Conservation (phyloP, 1,140 invertebrate species). For the Euura saliciscinereae region DNA sequence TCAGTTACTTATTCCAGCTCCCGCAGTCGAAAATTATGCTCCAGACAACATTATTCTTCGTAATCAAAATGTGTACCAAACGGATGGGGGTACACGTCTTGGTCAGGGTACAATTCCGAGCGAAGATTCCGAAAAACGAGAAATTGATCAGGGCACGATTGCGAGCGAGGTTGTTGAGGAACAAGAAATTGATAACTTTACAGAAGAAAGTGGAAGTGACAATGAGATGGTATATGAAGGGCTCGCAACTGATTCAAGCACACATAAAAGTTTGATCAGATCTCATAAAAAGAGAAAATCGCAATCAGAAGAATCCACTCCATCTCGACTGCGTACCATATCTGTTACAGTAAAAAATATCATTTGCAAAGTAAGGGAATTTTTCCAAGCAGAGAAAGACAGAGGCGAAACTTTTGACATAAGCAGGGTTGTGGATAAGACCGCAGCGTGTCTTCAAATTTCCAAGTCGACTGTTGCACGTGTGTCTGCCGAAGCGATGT, state of each 20-base stretch:
- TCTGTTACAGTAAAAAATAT: neutral
- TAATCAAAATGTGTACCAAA: neutral
- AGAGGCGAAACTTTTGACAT: neutral
- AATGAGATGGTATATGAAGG: neutral
- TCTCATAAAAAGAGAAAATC: neutral
- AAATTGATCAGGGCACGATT: neutral
- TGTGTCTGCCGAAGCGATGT: no score
- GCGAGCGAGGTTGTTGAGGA: neutral
- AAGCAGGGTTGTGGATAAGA: no score
- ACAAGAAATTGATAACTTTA: constrained; percentile 2
- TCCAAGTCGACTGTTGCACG: no score
- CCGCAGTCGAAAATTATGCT: neutral
- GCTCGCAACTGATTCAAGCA: neutral
- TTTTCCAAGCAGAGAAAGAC: no score
- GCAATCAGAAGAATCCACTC: neutral
- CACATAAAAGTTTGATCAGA: neutral
- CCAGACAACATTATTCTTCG: neutral
- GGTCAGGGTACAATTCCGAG: neutral
- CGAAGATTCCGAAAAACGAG: neutral
- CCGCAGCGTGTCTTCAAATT: no score
- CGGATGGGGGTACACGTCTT: neutral
- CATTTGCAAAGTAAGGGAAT: no score
- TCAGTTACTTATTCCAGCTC: neutral
- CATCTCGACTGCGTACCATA: neutral
- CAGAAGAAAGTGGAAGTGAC: neutral